Conservation (phyloP, 2,888 invertebrate species). For the Acanthosoma haemorrhoidale region DNA sequence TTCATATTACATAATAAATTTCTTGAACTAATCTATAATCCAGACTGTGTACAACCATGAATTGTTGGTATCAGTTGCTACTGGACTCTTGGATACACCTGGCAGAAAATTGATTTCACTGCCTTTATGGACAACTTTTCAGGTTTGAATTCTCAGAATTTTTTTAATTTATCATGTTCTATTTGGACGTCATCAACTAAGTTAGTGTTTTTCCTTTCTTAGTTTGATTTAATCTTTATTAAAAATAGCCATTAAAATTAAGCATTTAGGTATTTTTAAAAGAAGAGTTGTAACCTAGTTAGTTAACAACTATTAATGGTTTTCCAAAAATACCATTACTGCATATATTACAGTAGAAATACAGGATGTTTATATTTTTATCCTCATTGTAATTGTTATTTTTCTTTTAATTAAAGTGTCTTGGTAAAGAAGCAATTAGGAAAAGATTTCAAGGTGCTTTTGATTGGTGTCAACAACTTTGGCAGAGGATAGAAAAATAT, state of each 20-base stretch:
- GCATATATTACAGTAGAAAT: too few species aligned
- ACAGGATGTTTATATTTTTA: neutral
- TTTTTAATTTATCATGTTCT: neutral
- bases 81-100: slow-evolving; percentile 37
- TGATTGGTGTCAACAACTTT: slow-evolving; percentile 60
- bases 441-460: slow-evolving; percentile 68
- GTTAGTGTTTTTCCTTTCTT: neutral
- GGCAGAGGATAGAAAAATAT: slow-evolving; percentile 57
- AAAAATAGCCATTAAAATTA: too few species aligned
- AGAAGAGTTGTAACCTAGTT: too few species aligned
- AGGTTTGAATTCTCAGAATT: slow-evolving; percentile 45
- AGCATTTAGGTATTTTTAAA: too few species aligned
- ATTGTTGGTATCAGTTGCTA: slow-evolving; percentile 32
- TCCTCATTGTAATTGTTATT: neutral
- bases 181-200: neutral
- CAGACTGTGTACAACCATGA: slow-evolving; percentile 42
- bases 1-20: too few species aligned
- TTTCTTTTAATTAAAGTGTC: slow-evolving; percentile 44
- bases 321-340: too few species aligned
- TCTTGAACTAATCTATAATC: too few species aligned
- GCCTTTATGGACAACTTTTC: slow-evolving; percentile 77
- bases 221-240: neutral
- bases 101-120: slow-evolving; percentile 57
- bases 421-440: slow-evolving; percentile 61
- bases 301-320: too few species aligned